Base-by-base conservation (phyloP, 2,888 invertebrate species). In the Drosophila phalerata region DNA sequence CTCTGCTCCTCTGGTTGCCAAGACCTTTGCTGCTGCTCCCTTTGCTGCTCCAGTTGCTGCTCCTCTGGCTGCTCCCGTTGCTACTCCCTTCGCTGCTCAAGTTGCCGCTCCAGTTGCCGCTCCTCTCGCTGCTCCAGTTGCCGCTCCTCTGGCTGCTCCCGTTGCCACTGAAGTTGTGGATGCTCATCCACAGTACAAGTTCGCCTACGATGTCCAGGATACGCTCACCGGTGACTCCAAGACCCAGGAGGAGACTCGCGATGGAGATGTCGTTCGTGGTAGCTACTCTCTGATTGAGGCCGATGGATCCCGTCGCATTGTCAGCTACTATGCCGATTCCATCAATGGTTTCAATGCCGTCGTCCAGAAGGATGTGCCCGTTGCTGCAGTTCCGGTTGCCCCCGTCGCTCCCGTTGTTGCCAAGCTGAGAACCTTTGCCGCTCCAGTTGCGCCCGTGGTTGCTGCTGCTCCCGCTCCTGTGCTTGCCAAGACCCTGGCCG, bases 261-360 rank as follows among this genome's bases (percentile, higher is more conserved):
- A 92, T 74, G 92, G 92, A 43, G 92, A 93, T 81, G 78, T 91
- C 8, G 92, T 93, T 0, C 90, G 89, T 66, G 92, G 92, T 32
- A 91, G 91, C 69, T 93, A 93, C 77, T 92, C 92, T 0, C 69
- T 93, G 64, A 88, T 91, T 51, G 92, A 93, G 75, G 82, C 92
- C 56, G 92, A 93, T 83, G 92, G 92, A 30, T 90, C 86, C 53
- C 90, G 90, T 55, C 90, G 92, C 49, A 91, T 89, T 56, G 92
- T 92, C 22, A 89, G 84, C 55, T 92, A 92, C 69, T 91, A 91
- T 40, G 92, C 92, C 51, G 92, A 92, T 69, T 69, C 85, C 32
- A 79, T 91, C 48, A 87, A 91, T 65, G 92, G 92, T 34, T 92
- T 92, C 84, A 92, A 92, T 47, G 92, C 92, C 30, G 90, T 92